phyloP scores from a whole-genome alignment of 2,888 invertebrate species.

The Clivina fossor region DNA sequence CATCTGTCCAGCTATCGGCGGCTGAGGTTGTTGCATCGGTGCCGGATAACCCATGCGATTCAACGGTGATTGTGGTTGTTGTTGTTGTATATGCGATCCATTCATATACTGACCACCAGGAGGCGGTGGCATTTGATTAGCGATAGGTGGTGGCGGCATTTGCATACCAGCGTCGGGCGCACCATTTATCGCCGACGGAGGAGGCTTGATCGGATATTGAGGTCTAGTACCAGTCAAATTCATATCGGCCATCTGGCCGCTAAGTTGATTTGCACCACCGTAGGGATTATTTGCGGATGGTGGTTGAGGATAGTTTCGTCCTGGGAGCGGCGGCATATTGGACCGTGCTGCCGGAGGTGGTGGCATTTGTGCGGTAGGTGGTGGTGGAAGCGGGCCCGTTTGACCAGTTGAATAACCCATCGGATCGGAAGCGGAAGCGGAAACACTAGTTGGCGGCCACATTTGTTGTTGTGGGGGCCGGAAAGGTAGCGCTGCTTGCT shows the following conservation, averaged over 20 bases:
- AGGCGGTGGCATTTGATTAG: no score
- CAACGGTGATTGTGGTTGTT: slow-evolving; percentile 28
- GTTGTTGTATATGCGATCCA: slow-evolving; percentile 34
- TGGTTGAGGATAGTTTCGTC: slow-evolving; percentile 27
- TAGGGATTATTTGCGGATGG: slow-evolving; percentile 34
- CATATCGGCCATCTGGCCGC: slow-evolving; percentile 53
- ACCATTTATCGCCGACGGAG: slow-evolving; percentile 34
- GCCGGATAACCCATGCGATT: slow-evolving; percentile 33
- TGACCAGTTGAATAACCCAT: slow-evolving; percentile 3
- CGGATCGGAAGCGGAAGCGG: background rate
- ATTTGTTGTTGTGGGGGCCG: slow-evolving; percentile 18
- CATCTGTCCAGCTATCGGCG: slow-evolving; percentile 42
- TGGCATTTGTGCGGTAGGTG: slow-evolving; percentile 23
- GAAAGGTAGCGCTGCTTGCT: slow-evolving; percentile 3
- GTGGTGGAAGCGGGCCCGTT: slow-evolving; percentile 8
- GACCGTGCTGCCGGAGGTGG: background rate
- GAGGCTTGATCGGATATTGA: slow-evolving; percentile 41
- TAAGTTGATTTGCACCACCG: slow-evolving; percentile 40
- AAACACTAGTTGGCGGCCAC: slow-evolving; percentile 7
- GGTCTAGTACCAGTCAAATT: slow-evolving; percentile 48
- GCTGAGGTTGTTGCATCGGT: slow-evolving; percentile 41
- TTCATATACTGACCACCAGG: slow-evolving; percentile 38
- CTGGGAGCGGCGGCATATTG: slow-evolving; percentile 9
- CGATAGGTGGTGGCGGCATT: slow-evolving; percentile 38
- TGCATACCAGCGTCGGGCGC: slow-evolving; percentile 36